Evolutionary conservation across 2,888 invertebrate genomes (phyloP).

Genomic region (Strigamia crassipes): DNA sequence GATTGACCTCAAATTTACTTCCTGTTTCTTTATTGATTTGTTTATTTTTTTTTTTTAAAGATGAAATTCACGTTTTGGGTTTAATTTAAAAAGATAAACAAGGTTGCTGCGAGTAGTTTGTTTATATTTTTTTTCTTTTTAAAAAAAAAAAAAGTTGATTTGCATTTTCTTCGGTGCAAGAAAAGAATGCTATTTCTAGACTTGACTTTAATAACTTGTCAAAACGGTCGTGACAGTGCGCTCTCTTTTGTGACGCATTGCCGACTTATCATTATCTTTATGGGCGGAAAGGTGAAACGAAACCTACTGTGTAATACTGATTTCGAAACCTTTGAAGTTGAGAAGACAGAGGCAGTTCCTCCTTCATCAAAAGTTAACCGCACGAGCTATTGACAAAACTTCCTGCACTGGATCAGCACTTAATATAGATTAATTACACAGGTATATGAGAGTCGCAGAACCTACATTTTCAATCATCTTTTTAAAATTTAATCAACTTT

Average conservation of each 20-base stretch:
- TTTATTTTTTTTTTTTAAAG: too few species aligned
- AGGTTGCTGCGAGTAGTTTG: neutral
- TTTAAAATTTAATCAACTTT: neutral
- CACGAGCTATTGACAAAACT: neutral
- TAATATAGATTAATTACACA: conserved; percentile 3
- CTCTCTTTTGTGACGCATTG: neutral
- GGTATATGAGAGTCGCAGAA: neutral
- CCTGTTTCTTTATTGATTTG: too few species aligned
- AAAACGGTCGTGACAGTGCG: neutral
- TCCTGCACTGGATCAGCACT: neutral
- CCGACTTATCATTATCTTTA: conserved; percentile 28
- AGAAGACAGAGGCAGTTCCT: neutral
- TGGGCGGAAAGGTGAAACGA: conserved; percentile 20
- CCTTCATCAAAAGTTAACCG: conserved; percentile 4
- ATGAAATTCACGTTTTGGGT: too few species aligned
- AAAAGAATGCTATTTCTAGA: neutral
- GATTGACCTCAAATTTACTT: neutral
- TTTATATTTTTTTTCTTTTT: neutral
- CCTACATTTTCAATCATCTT: neutral
- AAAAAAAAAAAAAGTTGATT: neutral
- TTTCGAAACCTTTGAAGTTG: neutral
- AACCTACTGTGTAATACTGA: neutral
- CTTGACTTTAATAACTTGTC: neutral
- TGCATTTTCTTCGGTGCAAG: neutral
- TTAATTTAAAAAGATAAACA: too few species aligned